Base-by-base conservation (phyloP, 2,797 vertebrate genomes). In the Halcyon badia region DNA sequence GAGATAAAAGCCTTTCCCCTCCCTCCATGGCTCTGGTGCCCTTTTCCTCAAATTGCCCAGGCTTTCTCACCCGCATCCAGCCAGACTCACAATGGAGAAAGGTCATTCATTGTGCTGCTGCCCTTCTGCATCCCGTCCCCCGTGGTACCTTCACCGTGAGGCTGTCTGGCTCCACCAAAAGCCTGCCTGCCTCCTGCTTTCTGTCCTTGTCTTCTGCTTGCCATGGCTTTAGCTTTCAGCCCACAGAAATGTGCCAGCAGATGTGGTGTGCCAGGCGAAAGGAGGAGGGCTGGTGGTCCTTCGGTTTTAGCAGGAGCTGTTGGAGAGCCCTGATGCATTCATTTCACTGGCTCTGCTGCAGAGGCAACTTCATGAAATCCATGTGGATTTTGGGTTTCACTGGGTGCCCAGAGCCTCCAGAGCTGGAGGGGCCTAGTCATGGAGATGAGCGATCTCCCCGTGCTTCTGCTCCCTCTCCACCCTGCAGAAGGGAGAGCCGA, bases 1-100 rank as follows among this genome's bases (percentile, higher is more conserved):
- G 18, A 95, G 83, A 86, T 70, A 90, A 97, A 95, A 93, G 93
- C 54, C 46, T 58, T 84, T 90, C 35, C 6, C 37, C 58, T 83
- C 72, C 85, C 37, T 86, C 49, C 24, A 15, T 0, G 3, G 19
- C 62, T 94, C 24, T 7, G 2, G 6, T 52, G 66, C 56, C 62
- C 58, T 76, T 90, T 95, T 79, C 70, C 37, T 94, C 2, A 0
- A 60, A 78, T 73, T 86, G 51, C 56, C 56, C 28, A 54, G 77
- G 44, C 54, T 89, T 91, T 94, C 58, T 41, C 15, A 5, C 73
- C 31, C 0, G 0, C 26, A 68, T 90, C 70, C 82, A 84, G 14
- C 52, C 16, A n/a, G 61, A 5, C 52, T 89, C 30, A 70, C 39
- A 72, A 60, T 73, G 77, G 39, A 77, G 26, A 66, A 81, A 66